These are phyloP conservation scores for Borostomias antarcticus DNA, from an alignment of 2,797 vertebrate genomes.

Conservation along the genomic window DNA sequence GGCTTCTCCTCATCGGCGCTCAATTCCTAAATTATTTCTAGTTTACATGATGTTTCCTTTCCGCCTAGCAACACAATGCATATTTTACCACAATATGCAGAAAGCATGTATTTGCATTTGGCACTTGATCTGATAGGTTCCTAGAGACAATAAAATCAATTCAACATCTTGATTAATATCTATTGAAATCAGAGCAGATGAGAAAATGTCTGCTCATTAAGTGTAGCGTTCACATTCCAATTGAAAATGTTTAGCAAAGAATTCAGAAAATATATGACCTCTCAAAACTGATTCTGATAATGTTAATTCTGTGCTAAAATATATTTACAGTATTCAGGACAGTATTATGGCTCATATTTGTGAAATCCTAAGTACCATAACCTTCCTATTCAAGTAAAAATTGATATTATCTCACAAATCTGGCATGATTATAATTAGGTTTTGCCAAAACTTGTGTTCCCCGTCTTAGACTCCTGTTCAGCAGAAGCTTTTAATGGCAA, in stretches of 20 bases:
- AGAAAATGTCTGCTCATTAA: neutral
- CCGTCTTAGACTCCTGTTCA: neutral
- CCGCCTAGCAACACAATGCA: slow-evolving; percentile 60
- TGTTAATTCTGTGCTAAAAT: neutral
- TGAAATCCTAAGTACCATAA: neutral
- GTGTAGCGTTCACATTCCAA: slow-evolving; percentile 4
- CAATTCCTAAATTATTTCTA: slow-evolving; percentile 56
- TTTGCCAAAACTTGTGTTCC: slow-evolving; percentile 17
- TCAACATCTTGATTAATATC: slow-evolving; percentile 34
- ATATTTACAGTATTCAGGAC: neutral
- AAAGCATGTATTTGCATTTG: slow-evolving; percentile 78
- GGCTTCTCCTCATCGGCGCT: slow-evolving; percentile 59
- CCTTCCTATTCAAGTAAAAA: neutral
- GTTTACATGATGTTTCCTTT: slow-evolving; percentile 49
- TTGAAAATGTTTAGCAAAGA: neutral
- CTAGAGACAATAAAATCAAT: slow-evolving; percentile 23
- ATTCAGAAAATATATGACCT: neutral
- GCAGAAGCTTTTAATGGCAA: neutral
- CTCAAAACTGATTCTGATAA: neutral
- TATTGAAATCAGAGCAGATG: neutral
- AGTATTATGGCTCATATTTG: neutral
- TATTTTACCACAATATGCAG: slow-evolving; percentile 74
- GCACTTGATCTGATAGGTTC: slow-evolving; percentile 49
- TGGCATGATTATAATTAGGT: neutral
- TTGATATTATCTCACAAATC: neutral